Conservation (phyloP, 2,797 vertebrate genomes). For the Oceanodroma leucorhoa region DNA sequence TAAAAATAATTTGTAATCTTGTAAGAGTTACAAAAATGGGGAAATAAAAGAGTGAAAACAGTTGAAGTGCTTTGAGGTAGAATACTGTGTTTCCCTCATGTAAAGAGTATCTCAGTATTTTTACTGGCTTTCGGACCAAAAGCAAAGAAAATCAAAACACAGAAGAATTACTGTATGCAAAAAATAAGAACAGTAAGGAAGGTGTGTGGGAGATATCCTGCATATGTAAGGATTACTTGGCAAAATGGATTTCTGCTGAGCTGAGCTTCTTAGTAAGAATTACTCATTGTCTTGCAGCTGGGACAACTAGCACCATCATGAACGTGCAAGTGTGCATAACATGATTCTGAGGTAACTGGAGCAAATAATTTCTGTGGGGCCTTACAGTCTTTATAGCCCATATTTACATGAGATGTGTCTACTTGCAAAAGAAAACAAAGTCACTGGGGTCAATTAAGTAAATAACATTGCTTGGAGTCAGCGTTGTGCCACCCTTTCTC, state of each 20-base stretch:
- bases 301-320: neutral
- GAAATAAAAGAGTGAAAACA: slow-evolving; percentile 5
- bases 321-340: neutral
- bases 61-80: neutral
- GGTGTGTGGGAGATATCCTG: neutral
- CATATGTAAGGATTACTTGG: neutral
- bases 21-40: neutral
- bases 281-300: slow-evolving; percentile 19
- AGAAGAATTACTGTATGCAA: neutral
- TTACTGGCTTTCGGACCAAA: neutral
- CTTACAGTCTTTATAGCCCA: neutral
- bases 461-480: neutral
- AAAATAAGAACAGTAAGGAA: slow-evolving; percentile 6
- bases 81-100: neutral
- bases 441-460: neutral
- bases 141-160: slow-evolving; percentile 32
- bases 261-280: neutral
- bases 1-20: neutral
- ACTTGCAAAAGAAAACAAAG: neutral
- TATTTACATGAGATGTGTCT: neutral
- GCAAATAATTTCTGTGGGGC: neutral
- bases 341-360: neutral
- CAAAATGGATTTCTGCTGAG: slow-evolving; percentile 37
- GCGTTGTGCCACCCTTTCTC: neutral
- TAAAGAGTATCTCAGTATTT: neutral